Evolutionary conservation across 2,113 vertebrate species (phyloP).

Genomic region (Mustelus asterias): DNA sequence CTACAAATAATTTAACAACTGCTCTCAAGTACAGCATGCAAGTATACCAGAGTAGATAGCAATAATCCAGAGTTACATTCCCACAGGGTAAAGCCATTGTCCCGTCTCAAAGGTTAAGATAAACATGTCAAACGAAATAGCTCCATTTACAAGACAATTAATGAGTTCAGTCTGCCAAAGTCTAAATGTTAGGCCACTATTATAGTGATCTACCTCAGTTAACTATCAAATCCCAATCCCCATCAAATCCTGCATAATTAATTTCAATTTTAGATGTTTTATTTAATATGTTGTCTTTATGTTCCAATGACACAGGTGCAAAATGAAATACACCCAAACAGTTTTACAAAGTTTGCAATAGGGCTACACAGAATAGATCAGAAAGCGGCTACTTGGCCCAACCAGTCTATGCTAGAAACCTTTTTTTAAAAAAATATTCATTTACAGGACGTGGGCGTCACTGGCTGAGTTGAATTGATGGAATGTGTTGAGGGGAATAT

Average conservation of each 20-base stretch:
- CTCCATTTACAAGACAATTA: neutral
- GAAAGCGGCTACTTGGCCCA: neutral
- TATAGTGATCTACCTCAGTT: neutral
- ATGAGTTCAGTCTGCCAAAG: neutral
- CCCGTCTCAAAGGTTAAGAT: neutral
- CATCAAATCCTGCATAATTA: neutral
- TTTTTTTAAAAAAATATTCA: neutral
- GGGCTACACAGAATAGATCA: neutral
- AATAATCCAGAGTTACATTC: neutral
- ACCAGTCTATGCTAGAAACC: neutral
- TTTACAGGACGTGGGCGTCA: neutral
- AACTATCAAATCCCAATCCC: neutral
- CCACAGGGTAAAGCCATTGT: neutral
- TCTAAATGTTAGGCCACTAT: neutral
- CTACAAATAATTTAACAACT: neutral
- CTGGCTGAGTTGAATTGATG: too few relatives aligned
- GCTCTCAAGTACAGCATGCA: neutral
- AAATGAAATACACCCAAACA: neutral
- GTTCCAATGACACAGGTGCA: neutral
- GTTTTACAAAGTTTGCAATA: neutral
- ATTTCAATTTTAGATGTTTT: neutral
- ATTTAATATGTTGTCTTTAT: neutral
- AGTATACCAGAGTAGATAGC: neutral
- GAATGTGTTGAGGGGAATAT: neutral
- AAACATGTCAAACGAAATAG: neutral